Base-by-base conservation (phyloP, 2,797 vertebrate genomes). In the Pantherophis vulpinus region DNA sequence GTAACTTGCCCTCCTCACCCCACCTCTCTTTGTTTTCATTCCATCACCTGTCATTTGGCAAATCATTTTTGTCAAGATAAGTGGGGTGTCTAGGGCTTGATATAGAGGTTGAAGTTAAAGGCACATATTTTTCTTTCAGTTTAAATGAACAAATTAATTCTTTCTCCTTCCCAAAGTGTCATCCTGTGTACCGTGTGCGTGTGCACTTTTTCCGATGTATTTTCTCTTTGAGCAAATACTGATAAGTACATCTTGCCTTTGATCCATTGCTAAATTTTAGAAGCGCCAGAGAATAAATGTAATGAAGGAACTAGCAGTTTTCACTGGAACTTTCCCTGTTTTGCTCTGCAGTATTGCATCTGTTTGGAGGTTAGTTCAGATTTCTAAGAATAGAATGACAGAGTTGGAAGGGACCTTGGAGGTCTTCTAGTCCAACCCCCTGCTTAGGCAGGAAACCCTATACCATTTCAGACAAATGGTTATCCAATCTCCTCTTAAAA, bases 31-130 rank as follows among this genome's bases (percentile, higher is more conserved):
- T 66, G 94, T 90, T 93, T 88, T 79, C 66, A 8, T 1, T 89
- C 93, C 91, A 61, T 87, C 74, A 60, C 92, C 79, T 90, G 86
- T 37, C 92, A 86, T 94, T 95, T 95, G 88, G 92, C 95, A 95
- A 97, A 95, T 95, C 92, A 92, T 93, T 95, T 97, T 95, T 96
- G 95, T 91, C 95, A 89, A 91, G 94, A 95, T 96, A 97, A 97
- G 94, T 96, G 97, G 91, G 63, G 70, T 97, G 96, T 92, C 90
- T 92, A 90, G 94, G 94, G 93, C 94, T 92, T 92, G 94, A 91
- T 95, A 95, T 91, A 86, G 37, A n/a, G 2, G 94, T 96, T 96
- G 56, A 94, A 94, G 95, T 95, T 95, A 96, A 96, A 96, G 94
- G 94, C 91, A 96, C 88, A 92, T 90, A 93, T 96, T 96, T 96